Percentiles rank a stretch among this genome's conserved stretches.
phyloP scores from a whole-genome alignment of 23 tunicate genomes.

The Oikopleura dioica region DNA sequence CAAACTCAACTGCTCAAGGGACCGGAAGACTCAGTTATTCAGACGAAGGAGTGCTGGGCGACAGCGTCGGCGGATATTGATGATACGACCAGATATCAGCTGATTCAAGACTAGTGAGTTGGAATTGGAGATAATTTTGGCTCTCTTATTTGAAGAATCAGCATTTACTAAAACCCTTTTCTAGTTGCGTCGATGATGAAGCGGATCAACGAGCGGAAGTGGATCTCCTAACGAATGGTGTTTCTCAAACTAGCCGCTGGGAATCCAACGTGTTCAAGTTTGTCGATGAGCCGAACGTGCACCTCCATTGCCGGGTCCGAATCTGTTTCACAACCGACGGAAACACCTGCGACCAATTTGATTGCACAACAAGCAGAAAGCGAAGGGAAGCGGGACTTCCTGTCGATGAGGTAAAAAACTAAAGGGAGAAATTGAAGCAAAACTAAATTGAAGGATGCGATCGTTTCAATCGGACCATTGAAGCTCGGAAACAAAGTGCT shows the following conservation, averaged over 20 bases:
- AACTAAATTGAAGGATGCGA: background rate
- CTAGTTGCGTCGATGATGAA: background rate
- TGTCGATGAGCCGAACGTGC: background rate
- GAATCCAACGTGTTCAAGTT: constrained; percentile 5
- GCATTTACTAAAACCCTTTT: no score
- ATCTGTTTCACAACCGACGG: background rate
- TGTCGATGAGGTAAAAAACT: no score
- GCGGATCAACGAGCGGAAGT: background rate
- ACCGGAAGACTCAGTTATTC: constrained; percentile 1
- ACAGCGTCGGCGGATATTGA: background rate
- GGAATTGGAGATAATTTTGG: no score
- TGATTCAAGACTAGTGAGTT: background rate
- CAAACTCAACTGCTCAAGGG: constrained; percentile 13
- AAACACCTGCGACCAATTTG: background rate
- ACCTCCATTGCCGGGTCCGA: constrained; percentile 7
- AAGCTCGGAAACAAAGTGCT: background rate
- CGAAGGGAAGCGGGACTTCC: background rate
- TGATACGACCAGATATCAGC: background rate
- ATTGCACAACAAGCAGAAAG: background rate
- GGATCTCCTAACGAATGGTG: background rate
- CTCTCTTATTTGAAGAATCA: no score
- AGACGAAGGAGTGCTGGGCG: constrained; percentile 12
- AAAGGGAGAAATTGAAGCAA: no score
- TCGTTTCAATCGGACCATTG: background rate
- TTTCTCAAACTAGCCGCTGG: background rate